A percentile compares a stretch with the other conserved stretches of the same genome.
These are phyloP conservation scores for Aelia acuminata DNA, from an alignment of 2,888 invertebrate genomes.

Conservation along the genomic window DNA sequence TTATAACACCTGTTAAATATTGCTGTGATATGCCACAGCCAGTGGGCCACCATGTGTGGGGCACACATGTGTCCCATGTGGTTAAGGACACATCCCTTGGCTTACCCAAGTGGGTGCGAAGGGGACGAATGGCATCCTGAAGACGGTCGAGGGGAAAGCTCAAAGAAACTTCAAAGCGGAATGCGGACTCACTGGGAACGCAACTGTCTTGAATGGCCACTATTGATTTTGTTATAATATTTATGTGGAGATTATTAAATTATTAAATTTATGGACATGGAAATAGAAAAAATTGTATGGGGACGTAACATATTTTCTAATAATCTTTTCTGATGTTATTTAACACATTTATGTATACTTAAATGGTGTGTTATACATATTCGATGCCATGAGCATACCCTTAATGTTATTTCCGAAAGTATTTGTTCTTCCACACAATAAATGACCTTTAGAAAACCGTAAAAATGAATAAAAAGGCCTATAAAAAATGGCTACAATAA, in stretches of 20 bases:
- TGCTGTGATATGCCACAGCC: not conserved
- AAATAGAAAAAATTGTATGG: not conserved
- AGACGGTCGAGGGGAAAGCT: not conserved
- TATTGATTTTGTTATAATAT: not conserved
- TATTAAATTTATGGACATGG: not conserved
- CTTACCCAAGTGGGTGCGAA: not conserved
- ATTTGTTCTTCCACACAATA: too few relatives aligned
- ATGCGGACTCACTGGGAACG: not conserved
- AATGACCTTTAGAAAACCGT: too few relatives aligned
- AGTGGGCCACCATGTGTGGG: slow-evolving; percentile 8
- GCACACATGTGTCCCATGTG: slow-evolving; percentile 16
- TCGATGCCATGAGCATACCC: too few relatives aligned
- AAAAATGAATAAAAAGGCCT: too few relatives aligned
- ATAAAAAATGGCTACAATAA: too few relatives aligned
- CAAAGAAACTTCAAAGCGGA: not conserved
- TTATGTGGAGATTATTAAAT: not conserved
- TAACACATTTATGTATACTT: too few relatives aligned
- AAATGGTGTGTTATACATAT: too few relatives aligned
- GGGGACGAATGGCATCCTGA: not conserved
- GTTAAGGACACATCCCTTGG: not conserved
- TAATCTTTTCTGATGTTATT: too few relatives aligned
- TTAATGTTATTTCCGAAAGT: too few relatives aligned
- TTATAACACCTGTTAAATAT: not conserved
- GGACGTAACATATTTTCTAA: too few relatives aligned
- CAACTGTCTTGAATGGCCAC: not conserved